Evolutionary conservation across 1,140 invertebrate genomes (phyloP), one percentile per base, ranked within the genome.

Genomic region (Cydia strobilella): DNA sequence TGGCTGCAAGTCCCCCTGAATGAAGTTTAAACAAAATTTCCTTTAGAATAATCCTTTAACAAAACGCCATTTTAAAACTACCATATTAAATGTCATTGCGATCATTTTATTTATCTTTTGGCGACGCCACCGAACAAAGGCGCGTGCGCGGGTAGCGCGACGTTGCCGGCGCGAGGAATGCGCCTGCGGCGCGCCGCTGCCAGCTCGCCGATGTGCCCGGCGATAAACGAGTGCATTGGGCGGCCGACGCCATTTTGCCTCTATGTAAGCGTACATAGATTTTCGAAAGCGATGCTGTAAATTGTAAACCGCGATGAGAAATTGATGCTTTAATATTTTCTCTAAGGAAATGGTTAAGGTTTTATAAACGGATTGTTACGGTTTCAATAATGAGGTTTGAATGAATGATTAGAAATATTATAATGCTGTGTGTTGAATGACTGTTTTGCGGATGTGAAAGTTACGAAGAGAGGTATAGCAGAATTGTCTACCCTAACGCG

Each of bases 171-270:
- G 76, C 75, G 81, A 75, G 85, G 89, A 91, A 91, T 91, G 89
- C 87, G 89, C 54, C 20, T 59, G 20, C 54, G 84, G 79, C 86
- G 87, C 82, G 75, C 77, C 84, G 89, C 84, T 90, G 89, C 89
- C 89, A 90, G 83, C 74, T 81, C 84, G 82, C 83, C 80, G 83
- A 84, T 85, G 78, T 81, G 86, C 76, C 63, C 80, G 81, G 79
- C 85, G 89, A 89, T 88, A 86, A 88, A 85, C 77, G 82, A 84
- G 85, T 85, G 88, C 87, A 87, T 87, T 89, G 89, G 89, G 89
- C 89, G 89, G 89, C 86, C 73, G 65, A 31, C 27, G 65, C 65
- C 65, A 69, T 69, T 18, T 69, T 69, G 65, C 27, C n/a, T 39
- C 54, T 69, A 69, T 35, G 25, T 59, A 35, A 31, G 65, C 65